These are phyloP conservation scores for Parapristionchus giblindavisi DNA, from an alignment of 2,888 invertebrate genomes.

Conservation along the genomic window DNA sequence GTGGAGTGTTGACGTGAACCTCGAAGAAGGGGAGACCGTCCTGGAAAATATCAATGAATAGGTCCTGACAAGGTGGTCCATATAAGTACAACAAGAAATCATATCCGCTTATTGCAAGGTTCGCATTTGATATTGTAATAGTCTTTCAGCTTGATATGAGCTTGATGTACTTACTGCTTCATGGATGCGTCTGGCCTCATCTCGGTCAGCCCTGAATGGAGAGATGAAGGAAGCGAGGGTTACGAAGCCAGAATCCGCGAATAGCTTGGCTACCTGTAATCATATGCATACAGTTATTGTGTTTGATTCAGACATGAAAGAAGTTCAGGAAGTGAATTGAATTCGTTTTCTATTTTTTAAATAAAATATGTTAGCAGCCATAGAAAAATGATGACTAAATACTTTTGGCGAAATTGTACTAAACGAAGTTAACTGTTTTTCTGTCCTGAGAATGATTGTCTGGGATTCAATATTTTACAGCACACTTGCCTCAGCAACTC, in stretches of 20 bases:
- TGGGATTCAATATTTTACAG: too few relatives aligned
- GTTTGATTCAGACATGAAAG: too few relatives aligned
- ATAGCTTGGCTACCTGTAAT: slow-evolving; percentile 85
- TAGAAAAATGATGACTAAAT: too few relatives aligned
- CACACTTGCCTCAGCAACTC: slow-evolving; percentile 73
- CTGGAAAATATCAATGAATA: slow-evolving; percentile 68
- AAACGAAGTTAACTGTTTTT: too few relatives aligned
- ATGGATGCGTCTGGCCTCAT: slow-evolving; percentile 88
- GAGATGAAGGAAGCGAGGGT: slow-evolving; percentile 96
- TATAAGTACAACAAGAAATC: not conserved
- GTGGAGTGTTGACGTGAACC: slow-evolving; percentile 92
- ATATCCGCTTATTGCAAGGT: not conserved
- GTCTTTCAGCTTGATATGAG: too few relatives aligned
- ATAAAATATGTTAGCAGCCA: too few relatives aligned
- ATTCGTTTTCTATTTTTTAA: too few relatives aligned
- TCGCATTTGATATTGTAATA: too few relatives aligned
- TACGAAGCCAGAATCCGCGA: slow-evolving; percentile 96
- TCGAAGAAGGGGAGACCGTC: slow-evolving; percentile 90
- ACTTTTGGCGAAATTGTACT: too few relatives aligned
- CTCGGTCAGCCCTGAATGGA: slow-evolving; percentile 89
- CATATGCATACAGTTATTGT: too few relatives aligned
- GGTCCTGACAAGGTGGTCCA: not conserved
- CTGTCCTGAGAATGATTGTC: too few relatives aligned
- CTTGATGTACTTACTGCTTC: slow-evolving; percentile 72
- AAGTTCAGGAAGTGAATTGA: too few relatives aligned